Evolutionary conservation across 2,797 vertebrate genomes (phyloP), one percentile per base, ranked within the genome.

Genomic region (Chiroxiphia lanceolata): DNA sequence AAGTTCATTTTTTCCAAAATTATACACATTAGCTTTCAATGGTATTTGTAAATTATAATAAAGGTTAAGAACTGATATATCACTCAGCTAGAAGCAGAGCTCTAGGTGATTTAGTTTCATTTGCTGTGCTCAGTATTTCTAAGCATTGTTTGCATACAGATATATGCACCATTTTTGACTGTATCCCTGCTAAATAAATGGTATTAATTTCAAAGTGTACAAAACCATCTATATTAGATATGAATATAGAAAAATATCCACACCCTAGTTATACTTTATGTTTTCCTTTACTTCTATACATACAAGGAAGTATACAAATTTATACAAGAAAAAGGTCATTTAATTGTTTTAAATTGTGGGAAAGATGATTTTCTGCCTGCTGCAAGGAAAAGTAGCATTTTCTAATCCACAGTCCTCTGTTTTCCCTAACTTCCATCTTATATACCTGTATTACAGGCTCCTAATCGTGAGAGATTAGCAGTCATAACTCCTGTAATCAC

Each of bases 1-100:
- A 89, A 50, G 38, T 20, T 95, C 77, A 45, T 50, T 95, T 91
- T 92, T 81, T 60, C 50, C 79, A 75, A 56, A 77, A 78, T 89
- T n/a, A 79, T 63, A 87, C 56, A 44, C 31, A 60, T 80, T 57
- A 94, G 47, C 50, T 83, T 87, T 53, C 63, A 74, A 17, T 11
- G 11, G 42, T 48, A 69, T 93, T 93, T 87, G 57, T 75, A 86
- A 69, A 84, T 81, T n/a, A 47, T 56, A 91, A 69, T 56, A 69
- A 67, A 42, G 29, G 11, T 38, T 75, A 82, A 83, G 48, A 53
- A 76, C 11, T 20, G 40, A 42, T 45, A 6, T 2, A 51, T 34
- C 13, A 25, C 56, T 77, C 27, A 83, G 67, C 36, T 31, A 51
- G 48, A 92, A 74, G 87, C 42, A 94, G 50, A 81, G 51, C 44